A percentile compares a stretch with the other conserved stretches of the same genome.
Evolutionary conservation across 2,797 vertebrate genomes (phyloP).

Genomic region (Aselliscus stoliczkanus): DNA sequence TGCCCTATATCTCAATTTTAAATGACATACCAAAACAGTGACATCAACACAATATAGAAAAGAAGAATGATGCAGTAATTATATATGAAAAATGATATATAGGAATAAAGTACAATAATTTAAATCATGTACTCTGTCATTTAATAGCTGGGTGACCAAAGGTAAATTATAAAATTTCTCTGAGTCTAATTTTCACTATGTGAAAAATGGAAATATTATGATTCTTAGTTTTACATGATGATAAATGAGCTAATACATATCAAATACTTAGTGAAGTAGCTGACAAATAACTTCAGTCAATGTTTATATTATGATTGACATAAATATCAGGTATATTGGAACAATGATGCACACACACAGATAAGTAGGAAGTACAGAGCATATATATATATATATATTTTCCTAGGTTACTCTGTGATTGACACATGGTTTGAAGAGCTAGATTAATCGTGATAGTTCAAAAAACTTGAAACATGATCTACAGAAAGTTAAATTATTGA

Average conservation of each 20-base stretch:
- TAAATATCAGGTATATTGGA: not conserved
- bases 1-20: not conserved
- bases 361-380: not conserved
- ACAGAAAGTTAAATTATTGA: not conserved
- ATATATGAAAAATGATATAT: not conserved
- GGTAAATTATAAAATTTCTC: not conserved
- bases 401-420: not conserved
- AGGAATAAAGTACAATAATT: not conserved
- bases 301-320: not conserved
- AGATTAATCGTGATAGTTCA: not conserved
- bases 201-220: not conserved
- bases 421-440: not conserved
- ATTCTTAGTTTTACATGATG: not conserved
- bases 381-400: not conserved
- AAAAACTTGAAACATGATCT: not conserved
- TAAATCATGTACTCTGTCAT: not conserved
- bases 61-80: not conserved
- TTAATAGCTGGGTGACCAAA: not conserved
- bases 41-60: not conserved
- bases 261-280: not conserved
- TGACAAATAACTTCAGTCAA: not conserved
- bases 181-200: constrained; percentile 15
- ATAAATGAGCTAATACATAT: not conserved
- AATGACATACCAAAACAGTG: not conserved
- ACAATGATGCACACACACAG: not conserved